Conservation (phyloP, 2,888 invertebrate genomes). For the Venustoraphidia nigricollis region DNA sequence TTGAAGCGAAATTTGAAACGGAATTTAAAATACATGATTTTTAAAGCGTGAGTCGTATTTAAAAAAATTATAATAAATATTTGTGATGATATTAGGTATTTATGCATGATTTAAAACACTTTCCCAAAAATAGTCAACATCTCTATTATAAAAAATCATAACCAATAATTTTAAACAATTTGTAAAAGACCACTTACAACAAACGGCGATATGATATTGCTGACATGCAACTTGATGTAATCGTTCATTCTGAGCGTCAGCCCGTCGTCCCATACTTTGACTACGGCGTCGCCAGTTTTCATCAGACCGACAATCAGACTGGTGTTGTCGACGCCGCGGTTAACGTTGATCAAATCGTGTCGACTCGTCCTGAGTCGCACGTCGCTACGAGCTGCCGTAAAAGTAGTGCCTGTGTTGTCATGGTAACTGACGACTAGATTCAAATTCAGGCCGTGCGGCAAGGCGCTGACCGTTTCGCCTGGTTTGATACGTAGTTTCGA, state of each 20-base stretch:
- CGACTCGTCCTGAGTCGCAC: constrained; percentile 33
- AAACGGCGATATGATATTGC: constrained; percentile 24
- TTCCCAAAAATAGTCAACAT: too few species aligned
- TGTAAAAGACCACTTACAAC: constrained; percentile 15
- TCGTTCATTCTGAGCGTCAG: constrained; percentile 22
- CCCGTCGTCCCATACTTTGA: constrained; percentile 32
- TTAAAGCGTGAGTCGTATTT: too few species aligned
- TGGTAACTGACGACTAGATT: constrained; percentile 32
- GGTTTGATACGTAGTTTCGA: constrained; percentile 22
- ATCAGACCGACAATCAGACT: constrained; percentile 29
- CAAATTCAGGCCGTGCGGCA: constrained; percentile 36
- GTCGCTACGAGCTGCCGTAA: constrained; percentile 32
- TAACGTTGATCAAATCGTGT: constrained; percentile 25
- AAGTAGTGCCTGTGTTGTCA: constrained; percentile 36
- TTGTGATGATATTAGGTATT: too few species aligned
- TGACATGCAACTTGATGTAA: constrained; percentile 26
- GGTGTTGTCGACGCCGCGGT: constrained; percentile 29
- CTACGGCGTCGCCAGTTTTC: constrained; percentile 31
- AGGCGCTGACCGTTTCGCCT: constrained; percentile 11
- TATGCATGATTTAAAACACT: too few species aligned
- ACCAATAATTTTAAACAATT: background rate
- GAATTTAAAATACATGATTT: too few species aligned
- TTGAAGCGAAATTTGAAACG: too few species aligned
- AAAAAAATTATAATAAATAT: too few species aligned
- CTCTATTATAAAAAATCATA: background rate